Percentiles rank a stretch among this genome's conserved stretches.
Conservation (phyloP, 2,113 vertebrate species). For the Brachyistius frenatus region DNA sequence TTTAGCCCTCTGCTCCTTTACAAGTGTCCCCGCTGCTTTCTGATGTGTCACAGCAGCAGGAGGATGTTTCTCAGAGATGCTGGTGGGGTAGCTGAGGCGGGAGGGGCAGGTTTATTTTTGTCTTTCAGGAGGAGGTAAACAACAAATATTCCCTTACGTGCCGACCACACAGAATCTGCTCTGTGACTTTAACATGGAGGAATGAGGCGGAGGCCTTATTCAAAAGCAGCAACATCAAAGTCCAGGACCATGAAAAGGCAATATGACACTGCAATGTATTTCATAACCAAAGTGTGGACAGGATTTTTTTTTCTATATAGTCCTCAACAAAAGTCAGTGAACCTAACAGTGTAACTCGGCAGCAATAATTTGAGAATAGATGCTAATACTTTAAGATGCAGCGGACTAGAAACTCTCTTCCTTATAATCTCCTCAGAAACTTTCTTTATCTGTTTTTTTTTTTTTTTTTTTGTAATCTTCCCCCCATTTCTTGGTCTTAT, state of each 20-base stretch:
- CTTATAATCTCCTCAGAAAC: constrained; percentile 30
- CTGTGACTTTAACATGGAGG: constrained; percentile 39
- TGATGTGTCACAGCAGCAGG: constrained; percentile 31
- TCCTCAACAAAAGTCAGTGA: constrained; percentile 16
- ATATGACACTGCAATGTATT: background rate
- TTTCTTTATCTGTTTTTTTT: constrained; percentile 5
- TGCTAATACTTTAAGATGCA: constrained; percentile 25
- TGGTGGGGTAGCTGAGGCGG: constrained; percentile 6
- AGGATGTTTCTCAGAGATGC: constrained; percentile 32
- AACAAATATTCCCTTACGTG: constrained; percentile 39
- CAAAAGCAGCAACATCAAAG: constrained; percentile 45
- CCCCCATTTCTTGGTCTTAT: constrained; percentile 24
- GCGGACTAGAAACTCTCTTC: background rate
- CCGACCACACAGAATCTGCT: constrained; percentile 32
- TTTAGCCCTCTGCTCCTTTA: constrained; percentile 23
- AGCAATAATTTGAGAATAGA: constrained; percentile 31
- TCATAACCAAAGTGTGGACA: constrained; percentile 2
- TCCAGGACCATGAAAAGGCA: constrained; percentile 12
- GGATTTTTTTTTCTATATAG: background rate
- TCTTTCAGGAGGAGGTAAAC: constrained; percentile 49
- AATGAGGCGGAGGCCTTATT: constrained; percentile 18
- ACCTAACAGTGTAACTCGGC: constrained; percentile 24
- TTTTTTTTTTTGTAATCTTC: background rate
- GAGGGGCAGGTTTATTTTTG: constrained; percentile 58
- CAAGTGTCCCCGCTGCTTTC: constrained; percentile 25